Percentiles rank a stretch among this genome's conserved stretches.
phyloP scores from a whole-genome alignment of 2,888 invertebrate genomes.

The Pheosia gnoma region DNA sequence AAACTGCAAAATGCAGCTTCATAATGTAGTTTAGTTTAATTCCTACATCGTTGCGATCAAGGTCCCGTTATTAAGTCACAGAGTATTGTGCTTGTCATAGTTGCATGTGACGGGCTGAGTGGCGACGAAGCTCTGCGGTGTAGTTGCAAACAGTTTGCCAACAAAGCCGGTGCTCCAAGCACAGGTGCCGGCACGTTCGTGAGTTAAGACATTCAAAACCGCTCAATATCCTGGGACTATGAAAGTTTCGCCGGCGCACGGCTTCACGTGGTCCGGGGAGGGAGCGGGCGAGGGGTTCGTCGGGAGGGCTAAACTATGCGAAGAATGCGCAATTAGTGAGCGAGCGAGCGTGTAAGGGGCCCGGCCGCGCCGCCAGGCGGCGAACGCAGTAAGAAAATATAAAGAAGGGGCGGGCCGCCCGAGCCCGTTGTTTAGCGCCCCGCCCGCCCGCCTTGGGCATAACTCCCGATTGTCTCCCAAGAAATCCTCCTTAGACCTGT shows the following conservation, averaged over 20 bases:
- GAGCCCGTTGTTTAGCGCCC: slow-evolving; percentile 83
- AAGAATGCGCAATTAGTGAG: slow-evolving; percentile 98
- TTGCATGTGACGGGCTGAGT: slow-evolving; percentile 10
- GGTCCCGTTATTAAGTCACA: slow-evolving; percentile 2
- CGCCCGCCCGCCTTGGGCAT: slow-evolving; percentile 82
- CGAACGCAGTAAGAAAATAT: slow-evolving; percentile 88
- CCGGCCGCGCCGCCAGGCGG: slow-evolving; percentile 84
- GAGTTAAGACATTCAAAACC: slow-evolving; percentile 85
- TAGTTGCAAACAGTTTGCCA: slow-evolving; percentile 72
- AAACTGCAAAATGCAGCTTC: not conserved
- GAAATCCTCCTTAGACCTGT: slow-evolving; percentile 80
- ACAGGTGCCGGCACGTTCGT: slow-evolving; percentile 73
- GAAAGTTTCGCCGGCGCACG: slow-evolving; percentile 83
- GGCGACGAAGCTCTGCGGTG: slow-evolving; percentile 55
- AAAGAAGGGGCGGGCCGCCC: slow-evolving; percentile 86
- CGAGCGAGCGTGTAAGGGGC: slow-evolving; percentile 88
- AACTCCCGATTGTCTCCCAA: slow-evolving; percentile 84
- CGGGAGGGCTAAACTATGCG: slow-evolving; percentile 95
- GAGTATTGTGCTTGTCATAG: not conserved
- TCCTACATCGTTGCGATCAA: not conserved
- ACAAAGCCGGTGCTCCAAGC: slow-evolving; percentile 67
- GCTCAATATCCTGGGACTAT: slow-evolving; percentile 83
- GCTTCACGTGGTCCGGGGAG: slow-evolving; percentile 82
- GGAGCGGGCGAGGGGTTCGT: slow-evolving; percentile 82
- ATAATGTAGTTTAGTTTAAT: not conserved